These are phyloP conservation scores for Amyelois transitella DNA, from an alignment of 1,140 invertebrate genomes.

Conservation along the genomic window DNA sequence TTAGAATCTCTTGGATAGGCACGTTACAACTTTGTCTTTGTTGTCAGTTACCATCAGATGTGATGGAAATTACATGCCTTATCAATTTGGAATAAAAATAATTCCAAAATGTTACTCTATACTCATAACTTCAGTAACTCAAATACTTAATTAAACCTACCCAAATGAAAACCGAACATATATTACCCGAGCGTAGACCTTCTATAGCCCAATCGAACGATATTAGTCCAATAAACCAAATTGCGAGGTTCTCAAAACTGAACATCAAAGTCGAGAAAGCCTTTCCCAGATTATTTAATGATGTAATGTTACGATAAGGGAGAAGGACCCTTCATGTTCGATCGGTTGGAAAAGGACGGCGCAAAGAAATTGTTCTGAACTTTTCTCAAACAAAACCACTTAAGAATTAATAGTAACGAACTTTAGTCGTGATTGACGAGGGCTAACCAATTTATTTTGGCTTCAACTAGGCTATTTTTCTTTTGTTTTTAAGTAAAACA, in stretches of 20 bases:
- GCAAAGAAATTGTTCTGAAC: slow-evolving; percentile 22
- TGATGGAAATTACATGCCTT: no score
- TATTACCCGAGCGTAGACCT: no score
- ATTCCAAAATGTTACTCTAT: no score
- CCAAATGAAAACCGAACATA: no score
- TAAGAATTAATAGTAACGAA: slow-evolving; percentile 17
- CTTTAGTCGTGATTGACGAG: not conserved
- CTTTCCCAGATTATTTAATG: slow-evolving; percentile 3
- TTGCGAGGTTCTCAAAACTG: not conserved
- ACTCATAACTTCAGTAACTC: no score
- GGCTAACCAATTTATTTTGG: not conserved
- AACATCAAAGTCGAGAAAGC: not conserved
- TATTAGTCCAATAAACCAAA: not conserved
- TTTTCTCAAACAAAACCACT: slow-evolving; percentile 23
- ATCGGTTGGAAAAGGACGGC: slow-evolving; percentile 21
- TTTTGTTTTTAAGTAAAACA: not conserved
- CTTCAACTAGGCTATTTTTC: not conserved
- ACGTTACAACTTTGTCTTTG: no score
- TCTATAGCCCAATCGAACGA: not conserved
- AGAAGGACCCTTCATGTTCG: slow-evolving; percentile 10
- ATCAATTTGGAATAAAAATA: no score
- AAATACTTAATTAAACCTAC: no score
- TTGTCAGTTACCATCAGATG: no score
- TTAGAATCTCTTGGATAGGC: no score
- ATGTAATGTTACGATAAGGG: slow-evolving; percentile 1